Percentiles rank a stretch among this genome's conserved stretches.
phyloP scores from a whole-genome alignment of 2,113 vertebrate genomes.

The Bos javanicus region DNA sequence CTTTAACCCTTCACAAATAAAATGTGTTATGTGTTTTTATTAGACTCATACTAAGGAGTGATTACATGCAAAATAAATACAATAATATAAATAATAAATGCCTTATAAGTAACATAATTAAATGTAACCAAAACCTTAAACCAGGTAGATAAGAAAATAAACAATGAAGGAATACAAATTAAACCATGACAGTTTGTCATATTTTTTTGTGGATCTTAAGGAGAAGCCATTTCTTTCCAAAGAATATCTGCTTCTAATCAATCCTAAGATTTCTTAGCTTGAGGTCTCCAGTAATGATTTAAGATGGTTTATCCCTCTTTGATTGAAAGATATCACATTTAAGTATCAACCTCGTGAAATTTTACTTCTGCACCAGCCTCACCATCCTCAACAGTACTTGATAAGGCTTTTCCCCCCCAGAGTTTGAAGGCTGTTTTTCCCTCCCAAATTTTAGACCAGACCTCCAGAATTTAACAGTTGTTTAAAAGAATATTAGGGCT shows the following conservation, averaged over 20 bases:
- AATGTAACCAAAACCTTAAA: neutral
- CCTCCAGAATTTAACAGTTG: neutral
- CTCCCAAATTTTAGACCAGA: neutral
- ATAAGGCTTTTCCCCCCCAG: neutral
- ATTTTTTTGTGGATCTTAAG: neutral
- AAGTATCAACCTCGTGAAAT: neutral
- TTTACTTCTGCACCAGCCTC: neutral
- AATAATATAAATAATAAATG: neutral
- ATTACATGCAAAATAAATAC: neutral
- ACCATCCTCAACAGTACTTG: neutral
- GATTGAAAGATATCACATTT: neutral
- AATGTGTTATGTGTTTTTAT: neutral
- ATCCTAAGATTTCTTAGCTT: neutral
- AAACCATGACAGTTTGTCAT: neutral
- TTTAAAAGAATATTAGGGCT: neutral
- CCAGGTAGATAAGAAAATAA: neutral
- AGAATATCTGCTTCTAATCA: neutral
- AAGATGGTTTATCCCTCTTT: neutral
- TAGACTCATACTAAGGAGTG: neutral
- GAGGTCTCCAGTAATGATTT: neutral
- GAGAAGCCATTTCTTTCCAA: neutral
- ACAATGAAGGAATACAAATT: neutral
- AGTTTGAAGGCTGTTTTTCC: neutral
- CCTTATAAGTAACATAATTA: neutral
- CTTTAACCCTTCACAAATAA: neutral